Conservation (phyloP, 37 sponge, comb jelly and placozoan species). For the Petrosia ficiformis region DNA sequence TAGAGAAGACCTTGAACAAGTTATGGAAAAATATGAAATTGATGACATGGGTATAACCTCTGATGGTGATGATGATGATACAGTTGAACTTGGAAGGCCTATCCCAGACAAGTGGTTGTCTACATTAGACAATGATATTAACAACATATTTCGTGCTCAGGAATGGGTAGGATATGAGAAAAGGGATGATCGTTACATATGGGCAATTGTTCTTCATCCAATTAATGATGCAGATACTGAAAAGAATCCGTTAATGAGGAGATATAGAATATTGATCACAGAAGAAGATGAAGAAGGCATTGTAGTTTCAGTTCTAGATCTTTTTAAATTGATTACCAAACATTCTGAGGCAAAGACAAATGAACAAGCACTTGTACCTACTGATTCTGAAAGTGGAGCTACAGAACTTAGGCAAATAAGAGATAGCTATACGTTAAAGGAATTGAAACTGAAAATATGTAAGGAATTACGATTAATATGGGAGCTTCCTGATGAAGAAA, state of each 20-base stretch:
- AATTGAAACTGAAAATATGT: background rate
- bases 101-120: background rate
- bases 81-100: background rate
- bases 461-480: constrained; percentile 24
- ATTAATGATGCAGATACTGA: background rate
- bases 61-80: background rate
- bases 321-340: constrained; percentile 48
- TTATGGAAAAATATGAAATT: background rate
- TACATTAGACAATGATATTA: constrained; percentile 17
- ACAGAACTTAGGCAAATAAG: background rate
- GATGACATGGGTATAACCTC: background rate
- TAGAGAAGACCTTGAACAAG: background rate
- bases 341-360: background rate
- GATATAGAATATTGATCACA: constrained; percentile 8
- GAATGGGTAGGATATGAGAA: constrained; percentile 67
- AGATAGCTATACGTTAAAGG: background rate
- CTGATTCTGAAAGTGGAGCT: background rate
- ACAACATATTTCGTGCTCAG: constrained; percentile 41
- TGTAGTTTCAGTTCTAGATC: constrained; percentile 30
- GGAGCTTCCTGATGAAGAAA: constrained; percentile 25
- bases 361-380: background rate
- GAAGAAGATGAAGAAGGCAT: constrained; percentile 23
- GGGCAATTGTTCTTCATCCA: constrained; percentile 35
- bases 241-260: background rate
- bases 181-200: constrained; percentile 23